A percentile compares a stretch with the other conserved stretches of the same genome.
phyloP scores from a whole-genome alignment of 2,113 vertebrate genomes.

The Hippolais icterina region DNA sequence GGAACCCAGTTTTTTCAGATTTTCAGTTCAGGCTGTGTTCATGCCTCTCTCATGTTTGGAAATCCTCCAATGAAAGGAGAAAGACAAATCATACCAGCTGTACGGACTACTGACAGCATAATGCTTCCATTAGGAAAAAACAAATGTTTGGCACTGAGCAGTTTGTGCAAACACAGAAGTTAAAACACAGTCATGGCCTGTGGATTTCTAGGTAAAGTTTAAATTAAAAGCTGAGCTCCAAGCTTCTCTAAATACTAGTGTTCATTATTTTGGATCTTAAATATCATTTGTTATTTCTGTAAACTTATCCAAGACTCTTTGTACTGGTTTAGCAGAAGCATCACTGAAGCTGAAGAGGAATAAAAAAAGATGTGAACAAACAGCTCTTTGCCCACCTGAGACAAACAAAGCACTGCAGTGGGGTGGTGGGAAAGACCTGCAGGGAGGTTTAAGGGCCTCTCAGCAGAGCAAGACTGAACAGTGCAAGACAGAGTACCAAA shows the following conservation, averaged over 20 bases:
- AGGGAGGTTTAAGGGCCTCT: background rate
- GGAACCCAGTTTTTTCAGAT: background rate
- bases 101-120: background rate
- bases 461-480: background rate
- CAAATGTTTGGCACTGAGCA: conserved; percentile 2
- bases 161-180: background rate
- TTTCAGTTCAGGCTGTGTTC: background rate
- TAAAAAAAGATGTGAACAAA: background rate
- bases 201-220: background rate
- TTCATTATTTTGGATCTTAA: background rate
- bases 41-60: background rate
- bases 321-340: background rate
- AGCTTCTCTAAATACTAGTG: background rate
- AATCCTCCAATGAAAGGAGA: background rate
- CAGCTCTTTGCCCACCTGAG: background rate
- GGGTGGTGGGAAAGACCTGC: background rate
- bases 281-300: background rate
- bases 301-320: background rate
- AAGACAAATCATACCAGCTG: background rate
- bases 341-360: background rate
- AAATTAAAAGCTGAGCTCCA: background rate
- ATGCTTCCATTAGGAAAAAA: background rate
- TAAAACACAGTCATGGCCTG: background rate
- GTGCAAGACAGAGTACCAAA: background rate
- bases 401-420: background rate